Percentiles rank a stretch among this genome's conserved stretches.
phyloP scores from a whole-genome alignment of 1,140 invertebrate species.

The Eumaeus atala region DNA sequence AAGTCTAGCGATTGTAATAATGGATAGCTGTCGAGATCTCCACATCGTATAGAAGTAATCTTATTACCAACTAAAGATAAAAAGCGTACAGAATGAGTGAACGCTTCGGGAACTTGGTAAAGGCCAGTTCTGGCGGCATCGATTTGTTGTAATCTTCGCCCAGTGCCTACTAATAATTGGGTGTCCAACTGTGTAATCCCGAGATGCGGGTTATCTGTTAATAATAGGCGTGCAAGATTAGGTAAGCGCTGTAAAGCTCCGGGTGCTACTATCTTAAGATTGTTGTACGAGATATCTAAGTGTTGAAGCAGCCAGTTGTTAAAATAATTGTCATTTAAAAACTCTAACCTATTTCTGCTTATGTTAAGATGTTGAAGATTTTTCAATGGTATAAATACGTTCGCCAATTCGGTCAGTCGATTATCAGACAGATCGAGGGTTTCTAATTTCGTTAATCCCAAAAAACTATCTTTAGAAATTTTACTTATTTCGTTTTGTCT shows the following conservation, averaged over 20 bases:
- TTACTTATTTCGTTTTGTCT: constrained; percentile 55
- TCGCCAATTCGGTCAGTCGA: constrained; percentile 75
- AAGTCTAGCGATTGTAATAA: constrained; percentile 87
- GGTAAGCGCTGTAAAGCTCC: constrained; percentile 83
- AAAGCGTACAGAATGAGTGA: constrained; percentile 88
- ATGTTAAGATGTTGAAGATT: constrained; percentile 82
- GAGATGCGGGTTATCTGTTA: constrained; percentile 82
- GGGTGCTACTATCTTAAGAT: constrained; percentile 79
- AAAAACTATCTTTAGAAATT: constrained; percentile 65
- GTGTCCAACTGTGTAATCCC: constrained; percentile 75
- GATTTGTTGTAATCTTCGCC: constrained; percentile 83
- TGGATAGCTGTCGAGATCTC: constrained; percentile 93
- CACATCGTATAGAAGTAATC: constrained; percentile 82
- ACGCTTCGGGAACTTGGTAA: constrained; percentile 84
- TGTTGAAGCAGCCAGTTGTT: constrained; percentile 79
- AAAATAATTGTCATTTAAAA: constrained; percentile 76
- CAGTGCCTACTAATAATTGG: constrained; percentile 80
- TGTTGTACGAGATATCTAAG: constrained; percentile 87
- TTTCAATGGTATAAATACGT: constrained; percentile 75
- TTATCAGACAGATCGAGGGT: constrained; percentile 78
- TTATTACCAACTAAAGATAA: constrained; percentile 85
- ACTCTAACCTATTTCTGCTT: constrained; percentile 81
- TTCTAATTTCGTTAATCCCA: constrained; percentile 68
- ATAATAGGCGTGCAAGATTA: constrained; percentile 83
- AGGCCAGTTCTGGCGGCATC: constrained; percentile 89